Evolutionary conservation across 1,140 invertebrate species (phyloP).

Genomic region (Bombus sibiricus): DNA sequence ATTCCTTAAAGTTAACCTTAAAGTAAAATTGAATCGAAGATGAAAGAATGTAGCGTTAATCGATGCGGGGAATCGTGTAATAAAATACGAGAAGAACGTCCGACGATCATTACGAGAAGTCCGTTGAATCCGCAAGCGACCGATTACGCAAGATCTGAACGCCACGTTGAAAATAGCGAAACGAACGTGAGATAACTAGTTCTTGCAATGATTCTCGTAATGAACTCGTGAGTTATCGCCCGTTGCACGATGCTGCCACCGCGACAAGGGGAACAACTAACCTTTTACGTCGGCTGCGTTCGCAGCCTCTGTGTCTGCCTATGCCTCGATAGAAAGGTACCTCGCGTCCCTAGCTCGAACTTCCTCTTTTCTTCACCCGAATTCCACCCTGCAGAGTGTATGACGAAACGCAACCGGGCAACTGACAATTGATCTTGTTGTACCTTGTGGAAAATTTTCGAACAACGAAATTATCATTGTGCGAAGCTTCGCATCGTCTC

Average conservation of each 20-base stretch:
- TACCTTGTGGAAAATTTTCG: background rate
- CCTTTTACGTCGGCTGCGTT: background rate
- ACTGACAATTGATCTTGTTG: background rate
- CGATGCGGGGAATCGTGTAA: too few species aligned
- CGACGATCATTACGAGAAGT: too few species aligned
- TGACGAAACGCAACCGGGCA: background rate
- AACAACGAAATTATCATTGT: background rate
- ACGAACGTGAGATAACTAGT: too few species aligned
- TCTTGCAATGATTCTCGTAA: too few species aligned
- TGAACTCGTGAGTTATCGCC: background rate
- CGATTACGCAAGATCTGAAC: too few species aligned
- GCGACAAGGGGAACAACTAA: constrained; percentile 32
- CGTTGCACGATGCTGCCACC: constrained; percentile 47
- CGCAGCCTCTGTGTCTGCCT: constrained; percentile 25
- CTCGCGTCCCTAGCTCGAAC: constrained; percentile 12
- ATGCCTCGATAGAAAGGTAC: constrained; percentile 26
- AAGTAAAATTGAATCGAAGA: too few species aligned
- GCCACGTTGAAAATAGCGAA: too few species aligned
- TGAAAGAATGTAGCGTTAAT: too few species aligned
- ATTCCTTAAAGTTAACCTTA: too few species aligned
- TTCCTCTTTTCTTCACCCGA: background rate
- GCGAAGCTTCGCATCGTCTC: background rate
- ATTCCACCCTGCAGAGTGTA: background rate
- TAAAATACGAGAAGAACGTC: background rate
- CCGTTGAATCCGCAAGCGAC: too few species aligned